phyloP scores from a whole-genome alignment of 2,888 invertebrate genomes.

The Bellardia bayeri region DNA sequence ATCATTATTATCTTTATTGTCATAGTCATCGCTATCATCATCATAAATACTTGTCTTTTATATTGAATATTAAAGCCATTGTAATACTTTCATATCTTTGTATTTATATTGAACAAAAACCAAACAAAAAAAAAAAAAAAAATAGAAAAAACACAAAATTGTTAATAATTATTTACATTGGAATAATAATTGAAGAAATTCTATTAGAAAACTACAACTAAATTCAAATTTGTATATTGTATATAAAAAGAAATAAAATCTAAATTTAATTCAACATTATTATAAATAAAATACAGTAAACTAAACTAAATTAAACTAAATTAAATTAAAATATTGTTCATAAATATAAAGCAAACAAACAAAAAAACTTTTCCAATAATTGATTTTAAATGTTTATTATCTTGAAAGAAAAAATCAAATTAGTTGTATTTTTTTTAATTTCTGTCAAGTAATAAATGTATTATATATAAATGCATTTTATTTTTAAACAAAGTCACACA shows the following conservation, averaged over 20 bases:
- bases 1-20: not conserved
- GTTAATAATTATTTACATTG: constrained; percentile 60
- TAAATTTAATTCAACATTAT: constrained; percentile 64
- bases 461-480: not conserved
- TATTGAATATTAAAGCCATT: constrained; percentile 62
- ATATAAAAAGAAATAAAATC: constrained; percentile 54
- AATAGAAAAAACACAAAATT: constrained; percentile 30
- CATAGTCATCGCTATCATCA: constrained; percentile 23
- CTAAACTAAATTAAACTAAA: constrained; percentile 20
- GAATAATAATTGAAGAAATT: not conserved
- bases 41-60: constrained; percentile 57
- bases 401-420: constrained; percentile 46
- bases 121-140: not conserved
- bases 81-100: constrained; percentile 70
- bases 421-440: not conserved
- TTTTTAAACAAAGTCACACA: not conserved
- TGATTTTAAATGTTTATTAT: constrained; percentile 52
- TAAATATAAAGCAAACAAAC: constrained; percentile 40
- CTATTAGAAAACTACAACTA: constrained; percentile 32
- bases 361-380: constrained; percentile 21
- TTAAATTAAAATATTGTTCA: constrained; percentile 49
- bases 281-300: constrained; percentile 54
- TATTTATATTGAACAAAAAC: constrained; percentile 56
- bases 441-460: not conserved
- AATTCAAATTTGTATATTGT: constrained; percentile 58